These are phyloP conservation scores for Ammodytes dubius DNA, from an alignment of 2,113 vertebrate species.

Conservation along the genomic window DNA sequence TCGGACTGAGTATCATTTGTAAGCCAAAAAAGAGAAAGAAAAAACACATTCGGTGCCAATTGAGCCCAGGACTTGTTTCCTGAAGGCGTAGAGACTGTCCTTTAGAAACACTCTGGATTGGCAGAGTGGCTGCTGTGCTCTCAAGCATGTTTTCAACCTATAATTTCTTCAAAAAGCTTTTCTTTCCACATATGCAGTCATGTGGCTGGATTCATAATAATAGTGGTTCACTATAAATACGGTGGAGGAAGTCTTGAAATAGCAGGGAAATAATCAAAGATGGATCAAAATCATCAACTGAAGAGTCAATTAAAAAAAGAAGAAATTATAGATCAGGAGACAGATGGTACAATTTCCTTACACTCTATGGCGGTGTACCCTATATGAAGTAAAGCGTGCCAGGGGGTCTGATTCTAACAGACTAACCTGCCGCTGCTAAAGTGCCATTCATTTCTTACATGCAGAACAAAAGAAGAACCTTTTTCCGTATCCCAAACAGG, in stretches of 20 bases:
- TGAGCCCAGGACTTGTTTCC: slow-evolving; percentile 12
- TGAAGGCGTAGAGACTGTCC: slow-evolving; percentile 27
- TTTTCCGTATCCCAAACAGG: background rate
- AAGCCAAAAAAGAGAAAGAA: slow-evolving; percentile 7
- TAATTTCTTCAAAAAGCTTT: slow-evolving; percentile 41
- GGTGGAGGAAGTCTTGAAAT: slow-evolving; percentile 8
- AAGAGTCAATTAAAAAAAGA: slow-evolving; percentile 13
- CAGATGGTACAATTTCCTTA: slow-evolving; percentile 21
- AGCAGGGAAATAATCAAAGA: slow-evolving; percentile 25
- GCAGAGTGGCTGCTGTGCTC: slow-evolving; percentile 35
- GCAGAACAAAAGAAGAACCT: background rate
- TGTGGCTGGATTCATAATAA: slow-evolving; percentile 33
- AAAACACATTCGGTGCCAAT: slow-evolving; percentile 14
- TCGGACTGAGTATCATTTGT: slow-evolving; percentile 14
- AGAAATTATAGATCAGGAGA: slow-evolving; percentile 23
- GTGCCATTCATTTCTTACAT: background rate
- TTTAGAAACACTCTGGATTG: slow-evolving; percentile 40
- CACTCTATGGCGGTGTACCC: background rate
- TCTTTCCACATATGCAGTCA: slow-evolving; percentile 34
- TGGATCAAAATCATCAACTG: slow-evolving; percentile 28
- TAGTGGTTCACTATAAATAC: background rate
- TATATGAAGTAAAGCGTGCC: background rate
- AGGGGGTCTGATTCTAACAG: background rate
- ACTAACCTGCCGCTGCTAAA: background rate
- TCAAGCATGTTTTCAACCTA: slow-evolving; percentile 27